phyloP scores from a whole-genome alignment of 2,113 vertebrate genomes.

The Passerina amoena region DNA sequence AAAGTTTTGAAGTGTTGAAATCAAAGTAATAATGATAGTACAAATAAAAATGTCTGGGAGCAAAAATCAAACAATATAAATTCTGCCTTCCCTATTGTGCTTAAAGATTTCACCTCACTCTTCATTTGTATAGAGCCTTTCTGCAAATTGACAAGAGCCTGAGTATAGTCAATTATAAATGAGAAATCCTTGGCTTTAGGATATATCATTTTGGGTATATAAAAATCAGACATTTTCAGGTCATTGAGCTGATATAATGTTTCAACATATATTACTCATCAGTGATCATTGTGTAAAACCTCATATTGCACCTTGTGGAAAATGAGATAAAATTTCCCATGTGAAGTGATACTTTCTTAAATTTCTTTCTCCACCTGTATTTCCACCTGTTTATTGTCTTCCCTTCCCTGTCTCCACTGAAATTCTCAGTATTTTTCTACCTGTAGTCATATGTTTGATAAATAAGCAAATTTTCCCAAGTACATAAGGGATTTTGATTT shows the following conservation, averaged over 20 bases:
- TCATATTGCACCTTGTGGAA: background rate
- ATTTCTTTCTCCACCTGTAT: background rate
- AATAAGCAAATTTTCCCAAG: background rate
- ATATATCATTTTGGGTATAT: background rate
- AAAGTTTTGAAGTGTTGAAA: background rate
- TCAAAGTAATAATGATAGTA: background rate
- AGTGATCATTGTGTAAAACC: background rate
- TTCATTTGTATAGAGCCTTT: background rate
- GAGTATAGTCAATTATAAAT: background rate
- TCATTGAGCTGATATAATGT: background rate
- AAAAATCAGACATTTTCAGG: background rate
- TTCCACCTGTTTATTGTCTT: background rate
- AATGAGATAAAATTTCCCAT: background rate
- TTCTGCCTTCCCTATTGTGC: background rate
- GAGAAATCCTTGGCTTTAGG: background rate
- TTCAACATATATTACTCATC: background rate
- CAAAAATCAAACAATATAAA: background rate
- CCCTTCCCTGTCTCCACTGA: background rate
- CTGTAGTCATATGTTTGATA: background rate
- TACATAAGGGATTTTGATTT: rapidly evolving
- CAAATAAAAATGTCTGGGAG: background rate
- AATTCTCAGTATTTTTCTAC: background rate
- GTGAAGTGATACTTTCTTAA: background rate
- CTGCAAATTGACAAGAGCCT: background rate
- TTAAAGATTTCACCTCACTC: background rate